A percentile compares a stretch with the other conserved stretches of the same genome.
Conservation (phyloP, 2,888 invertebrate species). For the Dendrolimus houi region DNA sequence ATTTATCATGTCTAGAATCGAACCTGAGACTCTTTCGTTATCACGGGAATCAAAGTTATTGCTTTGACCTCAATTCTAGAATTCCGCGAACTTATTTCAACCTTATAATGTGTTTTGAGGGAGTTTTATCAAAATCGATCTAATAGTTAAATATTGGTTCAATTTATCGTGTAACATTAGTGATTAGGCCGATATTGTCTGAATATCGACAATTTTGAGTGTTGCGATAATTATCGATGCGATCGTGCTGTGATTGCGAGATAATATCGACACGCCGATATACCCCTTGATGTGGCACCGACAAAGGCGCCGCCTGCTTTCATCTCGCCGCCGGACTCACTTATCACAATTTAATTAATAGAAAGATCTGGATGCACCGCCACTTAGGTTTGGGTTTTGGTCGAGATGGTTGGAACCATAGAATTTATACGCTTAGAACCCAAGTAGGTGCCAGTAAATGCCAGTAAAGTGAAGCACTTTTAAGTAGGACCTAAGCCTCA, state of each 20-base stretch:
- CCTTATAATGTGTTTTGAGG: background rate
- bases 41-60: too few relatives aligned
- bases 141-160: constrained; percentile 4
- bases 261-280: constrained; percentile 14
- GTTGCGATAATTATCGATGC: constrained; percentile 20
- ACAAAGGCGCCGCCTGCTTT: constrained; percentile 36
- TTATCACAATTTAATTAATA: background rate
- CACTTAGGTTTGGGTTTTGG: too few relatives aligned
- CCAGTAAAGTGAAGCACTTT: too few relatives aligned
- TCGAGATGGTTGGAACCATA: too few relatives aligned
- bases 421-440: too few relatives aligned
- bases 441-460: too few relatives aligned
- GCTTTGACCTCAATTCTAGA: background rate
- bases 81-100: background rate
- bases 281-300: constrained; percentile 21
- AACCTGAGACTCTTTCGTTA: too few relatives aligned
- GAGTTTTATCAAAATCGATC: background rate
- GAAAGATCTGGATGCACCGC: constrained; percentile 1
- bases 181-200: constrained; percentile 6
- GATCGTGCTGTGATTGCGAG: constrained; percentile 22
- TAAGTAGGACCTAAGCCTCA: too few relatives aligned
- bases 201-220: constrained; percentile 10
- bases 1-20: too few relatives aligned
- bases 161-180: constrained; percentile 5
- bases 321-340: constrained; percentile 17